A percentile compares a stretch with the other conserved stretches of the same genome.
These are phyloP conservation scores for Calephelis nemesis DNA, from an alignment of 1,140 invertebrate species.

Conservation along the genomic window DNA sequence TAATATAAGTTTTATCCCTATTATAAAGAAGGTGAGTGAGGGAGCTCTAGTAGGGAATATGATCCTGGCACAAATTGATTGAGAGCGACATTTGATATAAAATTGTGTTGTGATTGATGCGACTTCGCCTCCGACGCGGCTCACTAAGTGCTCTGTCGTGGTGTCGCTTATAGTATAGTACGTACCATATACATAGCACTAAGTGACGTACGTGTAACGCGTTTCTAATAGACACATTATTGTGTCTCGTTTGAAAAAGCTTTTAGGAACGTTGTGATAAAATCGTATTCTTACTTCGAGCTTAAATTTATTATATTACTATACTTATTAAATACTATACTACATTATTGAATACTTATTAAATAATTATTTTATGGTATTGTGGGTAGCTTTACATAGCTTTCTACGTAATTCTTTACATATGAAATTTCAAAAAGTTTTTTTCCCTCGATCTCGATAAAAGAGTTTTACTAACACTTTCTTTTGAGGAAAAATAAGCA, in stretches of 20 bases:
- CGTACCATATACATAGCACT: conserved; percentile 21
- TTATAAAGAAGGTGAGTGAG: conserved; percentile 46
- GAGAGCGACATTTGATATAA: conserved; percentile 79
- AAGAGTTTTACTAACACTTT: too few relatives aligned
- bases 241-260: conserved; percentile 23
- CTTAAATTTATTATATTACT: too few relatives aligned
- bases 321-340: too few relatives aligned
- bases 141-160: conserved; percentile 42
- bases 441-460: too few relatives aligned
- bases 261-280: conserved; percentile 22
- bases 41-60: conserved; percentile 57
- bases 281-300: conserved; percentile 11
- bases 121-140: conserved; percentile 43
- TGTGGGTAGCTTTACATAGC: too few relatives aligned
- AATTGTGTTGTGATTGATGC: conserved; percentile 78
- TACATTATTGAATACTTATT: too few relatives aligned
- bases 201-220: conserved; percentile 24
- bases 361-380: conserved; percentile 3
- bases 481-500: too few relatives aligned
- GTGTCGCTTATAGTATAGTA: conserved; percentile 28
- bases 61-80: conserved; percentile 76
- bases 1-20: conserved; percentile 21
- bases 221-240: conserved; percentile 27
- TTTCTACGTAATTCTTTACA: too few relatives aligned
- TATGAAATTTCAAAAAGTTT: too few relatives aligned